Base-by-base conservation (phyloP, 53 echinoderm and acorn worm genomes). In the Pentamera pediparva region DNA sequence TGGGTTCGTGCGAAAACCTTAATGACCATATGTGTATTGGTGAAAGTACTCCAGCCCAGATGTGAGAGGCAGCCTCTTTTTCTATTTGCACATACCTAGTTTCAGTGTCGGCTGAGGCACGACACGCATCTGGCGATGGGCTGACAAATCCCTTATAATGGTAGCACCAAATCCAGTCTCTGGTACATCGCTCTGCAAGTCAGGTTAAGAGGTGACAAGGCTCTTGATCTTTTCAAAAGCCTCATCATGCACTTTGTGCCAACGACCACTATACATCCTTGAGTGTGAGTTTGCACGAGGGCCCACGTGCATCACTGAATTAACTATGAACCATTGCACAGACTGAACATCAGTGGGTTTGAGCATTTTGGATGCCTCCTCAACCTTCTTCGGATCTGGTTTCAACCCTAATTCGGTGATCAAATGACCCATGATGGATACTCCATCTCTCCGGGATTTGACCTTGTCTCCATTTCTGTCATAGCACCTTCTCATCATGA, bases 71-170 rank as follows among this genome's bases (percentile, higher is more conserved):
- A 82, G 48, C 26, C 41, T 84, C 84, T 30, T 89, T 86, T 61
- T 86, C 86, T 2, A 82, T 86, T 52, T 86, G 79, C 1, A 79
- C 82, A 55, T 89, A 89, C 43, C 86, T 37, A 0, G 69, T 65
- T 61, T 86, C 82, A 13, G 70, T 35, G 36, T 78, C 59, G 31
- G 79, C 78, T 2, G 82, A 73, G 33, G 86, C 82, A 35, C 79
- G 63, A 48, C 89, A 85, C 18, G 85, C 82, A 75, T 80, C 84
- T 0, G n/a, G 81, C 77, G 29, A 81, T 74, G 26, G 86, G 84
- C 19, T 74, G 69, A n/a, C 86, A n/a, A 85, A 2, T 79, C 70
- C 37, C 78, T 75, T 62, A 86, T 81, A 4, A 89, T 28, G 0
- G 82, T 77, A 15, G 88, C 88, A 31, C 88, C 83, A 2, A 83